Evolutionary conservation across 2,888 invertebrate genomes (phyloP).

Genomic region (Miltochrista miniata): DNA sequence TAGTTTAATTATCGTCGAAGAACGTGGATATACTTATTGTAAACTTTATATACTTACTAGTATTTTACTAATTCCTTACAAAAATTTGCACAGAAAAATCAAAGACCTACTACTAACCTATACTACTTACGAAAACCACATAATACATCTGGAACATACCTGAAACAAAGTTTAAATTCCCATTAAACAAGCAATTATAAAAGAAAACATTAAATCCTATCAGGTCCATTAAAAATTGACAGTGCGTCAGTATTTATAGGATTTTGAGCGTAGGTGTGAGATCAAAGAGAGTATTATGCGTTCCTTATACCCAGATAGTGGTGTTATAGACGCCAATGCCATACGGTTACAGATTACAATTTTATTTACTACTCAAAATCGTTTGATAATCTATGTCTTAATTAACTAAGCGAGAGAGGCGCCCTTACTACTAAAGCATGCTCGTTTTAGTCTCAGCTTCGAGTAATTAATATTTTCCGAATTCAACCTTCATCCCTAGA

Average conservation of each 20-base stretch:
- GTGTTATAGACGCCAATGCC: slow-evolving; percentile 78
- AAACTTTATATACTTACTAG: no score
- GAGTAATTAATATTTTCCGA: slow-evolving; percentile 9
- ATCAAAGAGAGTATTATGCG: slow-evolving; percentile 75
- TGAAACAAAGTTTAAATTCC: slow-evolving; percentile 51
- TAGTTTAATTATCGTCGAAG: no score
- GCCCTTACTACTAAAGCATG: slow-evolving; percentile 49
- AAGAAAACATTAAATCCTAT: slow-evolving; percentile 44
- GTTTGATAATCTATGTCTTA: slow-evolving; percentile 83
- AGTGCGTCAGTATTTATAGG: slow-evolving; percentile 78
- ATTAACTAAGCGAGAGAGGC: slow-evolving; percentile 78
- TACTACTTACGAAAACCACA: slow-evolving; percentile 11
- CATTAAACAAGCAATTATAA: slow-evolving; percentile 49
- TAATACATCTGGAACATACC: slow-evolving; percentile 41
- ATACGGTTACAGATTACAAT: slow-evolving; percentile 75
- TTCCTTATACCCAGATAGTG: slow-evolving; percentile 74
- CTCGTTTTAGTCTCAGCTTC: slow-evolving; percentile 36
- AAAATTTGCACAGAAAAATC: no score
- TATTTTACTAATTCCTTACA: no score
- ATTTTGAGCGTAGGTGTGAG: slow-evolving; percentile 69
- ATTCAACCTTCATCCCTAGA: slow-evolving; percentile 22
- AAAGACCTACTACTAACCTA: no score
- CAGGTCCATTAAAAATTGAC: slow-evolving; percentile 76
- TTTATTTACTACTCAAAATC: slow-evolving; percentile 82
- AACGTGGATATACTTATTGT: no score